phyloP scores from a whole-genome alignment of 2,113 vertebrate species.

The Garra rufa region DNA sequence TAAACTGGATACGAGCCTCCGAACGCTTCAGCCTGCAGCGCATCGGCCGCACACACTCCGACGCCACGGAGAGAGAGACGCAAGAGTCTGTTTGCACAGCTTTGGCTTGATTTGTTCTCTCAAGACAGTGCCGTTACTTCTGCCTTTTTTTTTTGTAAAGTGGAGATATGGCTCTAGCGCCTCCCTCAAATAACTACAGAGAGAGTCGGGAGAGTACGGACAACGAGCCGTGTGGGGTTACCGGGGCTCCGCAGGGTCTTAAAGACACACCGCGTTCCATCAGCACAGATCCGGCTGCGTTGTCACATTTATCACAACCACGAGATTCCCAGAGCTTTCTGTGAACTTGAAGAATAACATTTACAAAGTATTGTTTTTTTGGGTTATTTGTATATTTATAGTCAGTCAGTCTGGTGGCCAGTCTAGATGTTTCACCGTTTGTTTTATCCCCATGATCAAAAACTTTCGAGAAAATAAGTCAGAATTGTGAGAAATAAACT shows the following conservation, averaged over 20 bases:
- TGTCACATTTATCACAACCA: background rate
- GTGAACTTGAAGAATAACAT: background rate
- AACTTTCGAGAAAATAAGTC: too few species aligned
- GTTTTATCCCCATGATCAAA: background rate
- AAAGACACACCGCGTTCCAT: slow-evolving; percentile 65
- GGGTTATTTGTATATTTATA: background rate
- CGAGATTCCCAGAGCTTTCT: background rate
- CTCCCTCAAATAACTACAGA: slow-evolving; percentile 79
- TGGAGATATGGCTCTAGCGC: slow-evolving; percentile 79
- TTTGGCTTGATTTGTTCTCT: slow-evolving; percentile 64
- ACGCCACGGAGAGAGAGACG: slow-evolving; percentile 62
- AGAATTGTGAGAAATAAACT: too few species aligned
- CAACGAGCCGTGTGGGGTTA: slow-evolving; percentile 73
- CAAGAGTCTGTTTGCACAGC: slow-evolving; percentile 68
- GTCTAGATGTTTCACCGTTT: background rate
- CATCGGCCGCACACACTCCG: slow-evolving; percentile 46
- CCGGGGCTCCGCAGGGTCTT: slow-evolving; percentile 78
- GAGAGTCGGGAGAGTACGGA: slow-evolving; percentile 75
- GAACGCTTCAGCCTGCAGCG: slow-evolving; percentile 39
- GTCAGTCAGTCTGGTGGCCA: background rate
- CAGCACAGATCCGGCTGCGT: background rate
- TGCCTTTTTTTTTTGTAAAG: slow-evolving; percentile 72
- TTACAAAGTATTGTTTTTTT: background rate
- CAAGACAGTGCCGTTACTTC: slow-evolving; percentile 70
- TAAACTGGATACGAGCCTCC: slow-evolving; percentile 63